Conservation (phyloP, 2,888 invertebrate genomes). For the Acronicta leporina region DNA sequence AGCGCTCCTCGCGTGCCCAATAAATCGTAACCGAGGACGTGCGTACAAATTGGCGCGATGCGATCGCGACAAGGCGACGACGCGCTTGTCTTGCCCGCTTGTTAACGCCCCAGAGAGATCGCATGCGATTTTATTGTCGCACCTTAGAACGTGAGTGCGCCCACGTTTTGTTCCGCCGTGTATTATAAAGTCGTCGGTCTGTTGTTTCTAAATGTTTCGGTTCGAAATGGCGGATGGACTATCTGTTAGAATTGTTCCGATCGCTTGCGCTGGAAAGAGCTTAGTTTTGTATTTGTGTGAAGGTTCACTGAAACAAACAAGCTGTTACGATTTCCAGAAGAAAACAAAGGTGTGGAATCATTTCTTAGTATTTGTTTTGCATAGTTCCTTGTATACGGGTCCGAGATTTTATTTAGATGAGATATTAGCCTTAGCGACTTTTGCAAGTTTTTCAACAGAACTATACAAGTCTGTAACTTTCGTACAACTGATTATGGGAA, state of each 20-base stretch:
- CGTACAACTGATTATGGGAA: no score
- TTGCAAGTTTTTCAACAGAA: no score
- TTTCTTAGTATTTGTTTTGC: no score
- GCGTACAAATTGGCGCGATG: conserved; percentile 86
- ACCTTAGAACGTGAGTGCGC: conserved; percentile 68
- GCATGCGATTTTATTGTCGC: conserved; percentile 71
- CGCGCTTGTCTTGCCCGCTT: conserved; percentile 75
- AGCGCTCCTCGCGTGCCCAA: conserved; percentile 79
- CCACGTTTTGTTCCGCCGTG: conserved; percentile 61
- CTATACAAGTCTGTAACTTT: no score
- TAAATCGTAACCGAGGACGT: conserved; percentile 80
- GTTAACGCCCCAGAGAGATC: conserved; percentile 74
- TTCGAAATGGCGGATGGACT: conserved; percentile 19
- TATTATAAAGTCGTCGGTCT: conserved; percentile 51
- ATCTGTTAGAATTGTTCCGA: conserved; percentile 6
- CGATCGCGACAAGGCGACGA: conserved; percentile 60
- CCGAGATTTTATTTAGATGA: no score
- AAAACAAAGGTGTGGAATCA: no score
- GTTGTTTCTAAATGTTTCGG: conserved; percentile 13
- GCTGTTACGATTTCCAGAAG: no score
- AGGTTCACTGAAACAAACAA: no score
- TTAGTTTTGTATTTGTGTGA: conserved; percentile 13
- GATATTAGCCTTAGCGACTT: no score
- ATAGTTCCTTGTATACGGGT: no score
- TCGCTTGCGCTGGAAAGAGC: conserved; percentile 3